These are phyloP conservation scores for Apodemus agrarius DNA, from an alignment of 2,797 vertebrate species.

Conservation along the genomic window DNA sequence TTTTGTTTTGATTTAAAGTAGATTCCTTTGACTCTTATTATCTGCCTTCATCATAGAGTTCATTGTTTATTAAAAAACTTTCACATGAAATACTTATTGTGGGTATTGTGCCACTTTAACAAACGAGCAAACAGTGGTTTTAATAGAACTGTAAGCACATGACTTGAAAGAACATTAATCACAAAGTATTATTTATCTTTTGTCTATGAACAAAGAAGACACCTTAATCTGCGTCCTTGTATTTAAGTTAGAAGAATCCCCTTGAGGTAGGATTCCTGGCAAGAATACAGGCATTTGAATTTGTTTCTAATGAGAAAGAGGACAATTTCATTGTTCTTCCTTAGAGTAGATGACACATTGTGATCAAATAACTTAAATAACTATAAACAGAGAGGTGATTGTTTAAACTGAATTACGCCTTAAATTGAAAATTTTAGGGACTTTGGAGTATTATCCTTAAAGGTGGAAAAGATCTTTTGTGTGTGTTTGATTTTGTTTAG, in stretches of 20 bases:
- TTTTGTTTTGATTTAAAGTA: constrained; percentile 61
- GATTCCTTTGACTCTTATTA: background rate
- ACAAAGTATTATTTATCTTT: background rate
- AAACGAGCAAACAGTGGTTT: constrained; percentile 18
- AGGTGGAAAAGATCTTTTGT: background rate
- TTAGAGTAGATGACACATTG: background rate
- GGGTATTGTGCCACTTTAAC: background rate
- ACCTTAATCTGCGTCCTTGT: constrained; percentile 1
- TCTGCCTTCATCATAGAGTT: constrained; percentile 53
- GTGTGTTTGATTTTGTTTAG: background rate
- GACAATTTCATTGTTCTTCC: background rate
- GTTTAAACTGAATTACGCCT: constrained; percentile 63
- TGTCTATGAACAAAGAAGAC: background rate
- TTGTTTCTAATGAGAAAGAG: background rate
- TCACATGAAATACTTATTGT: constrained; percentile 22
- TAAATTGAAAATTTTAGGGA: background rate
- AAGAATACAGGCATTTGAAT: background rate
- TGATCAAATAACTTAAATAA: constrained; percentile 9
- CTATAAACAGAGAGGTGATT: constrained; percentile 11
- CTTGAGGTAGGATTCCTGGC: background rate
- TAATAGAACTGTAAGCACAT: background rate
- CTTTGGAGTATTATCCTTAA: background rate
- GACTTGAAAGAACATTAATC: background rate
- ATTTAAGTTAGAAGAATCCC: constrained; percentile 5
- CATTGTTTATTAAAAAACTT: constrained; percentile 41